A percentile compares a stretch with the other conserved stretches of the same genome.
These are phyloP conservation scores for Drosophila picticornis DNA, from an alignment of 2,888 invertebrate genomes.

Conservation along the genomic window DNA sequence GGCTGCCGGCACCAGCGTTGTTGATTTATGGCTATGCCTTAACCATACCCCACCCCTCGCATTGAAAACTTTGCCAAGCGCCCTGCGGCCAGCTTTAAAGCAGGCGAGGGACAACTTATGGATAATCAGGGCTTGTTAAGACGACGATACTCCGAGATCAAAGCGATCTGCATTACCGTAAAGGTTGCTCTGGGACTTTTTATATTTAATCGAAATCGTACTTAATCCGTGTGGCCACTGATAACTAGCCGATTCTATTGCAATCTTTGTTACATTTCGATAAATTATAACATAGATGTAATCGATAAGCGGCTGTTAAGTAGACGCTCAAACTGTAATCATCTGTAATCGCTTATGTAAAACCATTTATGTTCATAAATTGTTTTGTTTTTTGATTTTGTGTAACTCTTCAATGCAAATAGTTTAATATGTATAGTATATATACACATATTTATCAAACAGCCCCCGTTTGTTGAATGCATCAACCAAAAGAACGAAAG, in stretches of 20 bases:
- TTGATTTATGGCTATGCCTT: conserved; percentile 65
- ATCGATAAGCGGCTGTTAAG: neutral
- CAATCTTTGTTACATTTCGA: neutral
- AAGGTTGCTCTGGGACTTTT: neutral
- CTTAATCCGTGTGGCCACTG: neutral
- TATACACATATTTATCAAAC: neutral
- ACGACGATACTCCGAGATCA: neutral
- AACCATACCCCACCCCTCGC: conserved; percentile 4
- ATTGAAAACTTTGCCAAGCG: conserved; percentile 42
- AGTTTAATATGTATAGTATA: neutral
- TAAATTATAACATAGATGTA: neutral
- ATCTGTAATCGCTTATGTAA: neutral
- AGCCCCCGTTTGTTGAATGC: conserved; percentile 18
- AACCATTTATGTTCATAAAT: neutral
- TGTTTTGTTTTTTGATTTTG: neutral
- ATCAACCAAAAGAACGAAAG: conserved; percentile 12
- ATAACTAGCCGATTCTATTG: neutral
- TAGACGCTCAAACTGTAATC: neutral
- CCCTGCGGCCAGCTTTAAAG: neutral
- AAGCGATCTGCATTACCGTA: neutral
- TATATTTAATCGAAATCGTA: neutral
- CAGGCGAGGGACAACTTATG: conserved; percentile 13
- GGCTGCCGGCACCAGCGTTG: conserved; percentile 43
- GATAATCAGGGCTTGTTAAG: neutral
- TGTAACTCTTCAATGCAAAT: neutral